Percentiles rank a stretch among this genome's conserved stretches.
Evolutionary conservation across 2,797 vertebrate species (phyloP).

Genomic region (Lepus oiostolus): DNA sequence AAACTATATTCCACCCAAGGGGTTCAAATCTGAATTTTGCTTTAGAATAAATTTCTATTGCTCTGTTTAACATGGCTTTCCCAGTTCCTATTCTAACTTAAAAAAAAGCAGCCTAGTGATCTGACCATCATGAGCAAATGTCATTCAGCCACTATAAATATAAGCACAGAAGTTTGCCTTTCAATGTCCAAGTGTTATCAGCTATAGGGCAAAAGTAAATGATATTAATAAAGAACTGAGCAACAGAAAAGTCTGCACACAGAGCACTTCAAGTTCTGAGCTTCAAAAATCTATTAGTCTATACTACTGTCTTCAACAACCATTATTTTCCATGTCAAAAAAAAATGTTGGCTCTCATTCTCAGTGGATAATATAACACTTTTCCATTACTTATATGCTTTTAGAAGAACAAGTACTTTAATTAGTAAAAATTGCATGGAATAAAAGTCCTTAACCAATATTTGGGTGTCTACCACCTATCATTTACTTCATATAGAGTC

Average conservation of each 20-base stretch:
- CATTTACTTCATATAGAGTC: background rate
- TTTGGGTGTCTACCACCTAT: background rate
- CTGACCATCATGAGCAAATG: slow-evolving; percentile 62
- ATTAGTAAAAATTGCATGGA: slow-evolving; percentile 12
- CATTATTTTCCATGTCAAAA: background rate
- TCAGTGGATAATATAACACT: background rate
- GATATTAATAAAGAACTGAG: slow-evolving; percentile 44
- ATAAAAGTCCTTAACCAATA: background rate
- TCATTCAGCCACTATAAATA: slow-evolving; percentile 55
- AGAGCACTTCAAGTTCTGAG: background rate
- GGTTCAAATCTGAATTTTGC: slow-evolving; percentile 50
- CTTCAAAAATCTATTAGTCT: background rate
- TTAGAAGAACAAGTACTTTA: background rate
- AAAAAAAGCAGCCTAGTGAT: slow-evolving; percentile 50
- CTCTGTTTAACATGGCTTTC: slow-evolving; percentile 46
- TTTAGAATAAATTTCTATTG: slow-evolving; percentile 63
- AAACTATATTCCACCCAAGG: slow-evolving; percentile 60
- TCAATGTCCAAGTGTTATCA: background rate
- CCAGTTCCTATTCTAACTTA: slow-evolving; percentile 16
- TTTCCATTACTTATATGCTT: background rate
- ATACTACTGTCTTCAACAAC: background rate
- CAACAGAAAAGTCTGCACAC: slow-evolving; percentile 13
- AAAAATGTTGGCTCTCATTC: background rate
- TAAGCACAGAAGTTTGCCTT: slow-evolving; percentile 31
- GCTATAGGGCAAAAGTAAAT: slow-evolving; percentile 14